These are phyloP conservation scores for Drosophila oshimai DNA, from an alignment of 1,140 invertebrate species.

Conservation along the genomic window DNA sequence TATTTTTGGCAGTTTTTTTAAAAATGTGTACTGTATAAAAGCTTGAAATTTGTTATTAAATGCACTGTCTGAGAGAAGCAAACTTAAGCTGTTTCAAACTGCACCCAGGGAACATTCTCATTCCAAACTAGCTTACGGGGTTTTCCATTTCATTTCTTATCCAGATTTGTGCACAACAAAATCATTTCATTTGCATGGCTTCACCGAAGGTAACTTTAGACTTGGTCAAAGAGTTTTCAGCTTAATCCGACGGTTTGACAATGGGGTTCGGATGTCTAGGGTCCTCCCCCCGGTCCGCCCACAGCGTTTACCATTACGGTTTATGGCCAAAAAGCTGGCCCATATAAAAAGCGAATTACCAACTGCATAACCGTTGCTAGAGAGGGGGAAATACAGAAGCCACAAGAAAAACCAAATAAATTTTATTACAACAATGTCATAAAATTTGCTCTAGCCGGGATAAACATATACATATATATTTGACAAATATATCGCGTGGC, in stretches of 20 bases:
- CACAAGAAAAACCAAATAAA: slow-evolving; percentile 71
- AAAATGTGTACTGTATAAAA: not conserved
- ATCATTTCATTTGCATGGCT: slow-evolving; percentile 34
- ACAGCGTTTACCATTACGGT: slow-evolving; percentile 61
- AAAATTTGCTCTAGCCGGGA: slow-evolving; percentile 38
- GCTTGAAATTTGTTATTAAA: not conserved
- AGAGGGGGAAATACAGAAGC: slow-evolving; percentile 30
- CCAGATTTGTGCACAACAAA: slow-evolving; percentile 12
- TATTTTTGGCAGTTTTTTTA: not conserved
- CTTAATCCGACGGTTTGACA: slow-evolving; percentile 11
- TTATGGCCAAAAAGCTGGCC: slow-evolving; percentile 61
- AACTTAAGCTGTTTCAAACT: not conserved
- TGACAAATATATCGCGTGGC: slow-evolving; percentile 53
- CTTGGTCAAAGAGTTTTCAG: slow-evolving; percentile 28
- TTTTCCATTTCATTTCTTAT: slow-evolving; percentile 24
- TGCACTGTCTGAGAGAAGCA: not conserved
- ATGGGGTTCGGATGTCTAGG: not conserved
- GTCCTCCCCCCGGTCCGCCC: slow-evolving; percentile 9
- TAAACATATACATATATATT: slow-evolving; percentile 5
- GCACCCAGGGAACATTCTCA: not conserved
- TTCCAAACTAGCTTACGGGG: not conserved
- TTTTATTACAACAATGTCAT: slow-evolving; percentile 76
- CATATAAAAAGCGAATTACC: slow-evolving; percentile 63
- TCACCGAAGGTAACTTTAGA: slow-evolving; percentile 23
- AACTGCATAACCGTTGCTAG: slow-evolving; percentile 15